These are phyloP conservation scores for Zygothrica quintamaculata DNA, from an alignment of 2,888 invertebrate species.

Conservation along the genomic window DNA sequence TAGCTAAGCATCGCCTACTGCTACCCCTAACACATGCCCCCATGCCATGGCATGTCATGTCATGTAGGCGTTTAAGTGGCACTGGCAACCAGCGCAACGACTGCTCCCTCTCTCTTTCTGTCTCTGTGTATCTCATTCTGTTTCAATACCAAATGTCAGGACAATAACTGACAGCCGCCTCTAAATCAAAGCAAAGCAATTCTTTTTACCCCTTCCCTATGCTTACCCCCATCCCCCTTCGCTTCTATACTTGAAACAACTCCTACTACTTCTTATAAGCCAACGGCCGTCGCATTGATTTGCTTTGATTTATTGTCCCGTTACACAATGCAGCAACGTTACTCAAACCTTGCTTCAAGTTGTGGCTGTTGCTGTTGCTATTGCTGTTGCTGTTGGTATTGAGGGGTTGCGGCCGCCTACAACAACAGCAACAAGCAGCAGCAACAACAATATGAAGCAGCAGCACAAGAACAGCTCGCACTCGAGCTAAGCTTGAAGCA, in stretches of 20 bases:
- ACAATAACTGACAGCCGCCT: conserved; percentile 57
- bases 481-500: conserved; percentile 74
- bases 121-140: no score
- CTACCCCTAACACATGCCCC: conserved; percentile 12
- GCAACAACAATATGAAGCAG: conserved; percentile 19
- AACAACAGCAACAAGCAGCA: conserved; percentile 29
- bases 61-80: conserved; percentile 68
- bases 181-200: conserved; percentile 56
- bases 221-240: not conserved
- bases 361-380: conserved; percentile 20
- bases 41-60: conserved; percentile 50
- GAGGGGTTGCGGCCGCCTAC: conserved; percentile 61
- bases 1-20: conserved; percentile 18
- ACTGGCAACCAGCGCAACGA: conserved; percentile 29
- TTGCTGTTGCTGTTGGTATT: conserved; percentile 13
- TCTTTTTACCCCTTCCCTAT: not conserved
- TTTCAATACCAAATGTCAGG: conserved; percentile 44
- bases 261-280: conserved; percentile 16
- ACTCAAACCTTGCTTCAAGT: conserved; percentile 39
- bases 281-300: conserved; percentile 77
- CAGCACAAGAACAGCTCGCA: conserved; percentile 51
- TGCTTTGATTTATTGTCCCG: conserved; percentile 83
- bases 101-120: no score
- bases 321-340: conserved; percentile 62
- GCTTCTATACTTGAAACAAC: no score